Evolutionary conservation across 1,140 invertebrate species (phyloP).

Genomic region (Neotoxoptera formosana): DNA sequence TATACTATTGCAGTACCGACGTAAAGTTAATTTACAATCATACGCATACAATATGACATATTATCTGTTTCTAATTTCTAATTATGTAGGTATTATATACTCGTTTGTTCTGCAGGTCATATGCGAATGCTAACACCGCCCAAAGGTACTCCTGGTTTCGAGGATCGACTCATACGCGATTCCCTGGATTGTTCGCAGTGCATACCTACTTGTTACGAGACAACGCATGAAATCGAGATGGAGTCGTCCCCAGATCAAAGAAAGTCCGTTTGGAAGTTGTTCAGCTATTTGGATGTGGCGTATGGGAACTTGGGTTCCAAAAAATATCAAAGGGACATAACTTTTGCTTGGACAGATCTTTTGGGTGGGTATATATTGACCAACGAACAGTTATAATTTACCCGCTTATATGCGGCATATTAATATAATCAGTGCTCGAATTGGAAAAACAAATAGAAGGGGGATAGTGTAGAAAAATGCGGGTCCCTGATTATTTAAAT

Average conservation of each 20-base stretch:
- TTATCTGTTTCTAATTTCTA: background rate
- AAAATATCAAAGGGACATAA: conserved; percentile 60
- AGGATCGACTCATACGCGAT: conserved; percentile 40
- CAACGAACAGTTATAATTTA: too few species aligned
- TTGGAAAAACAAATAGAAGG: background rate
- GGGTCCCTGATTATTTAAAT: background rate
- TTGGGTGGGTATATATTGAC: conserved; percentile 55
- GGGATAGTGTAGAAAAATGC: background rate
- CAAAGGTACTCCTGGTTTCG: conserved; percentile 59
- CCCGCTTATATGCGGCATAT: too few species aligned
- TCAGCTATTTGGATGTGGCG: conserved; percentile 60
- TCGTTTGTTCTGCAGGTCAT: conserved; percentile 38
- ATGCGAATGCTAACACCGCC: conserved; percentile 59
- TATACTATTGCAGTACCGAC: background rate
- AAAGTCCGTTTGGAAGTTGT: background rate
- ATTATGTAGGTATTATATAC: background rate
- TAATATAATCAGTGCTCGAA: background rate
- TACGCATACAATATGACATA: background rate
- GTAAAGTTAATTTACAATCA: too few species aligned
- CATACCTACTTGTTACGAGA: conserved; percentile 60
- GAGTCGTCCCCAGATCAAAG: conserved; percentile 55
- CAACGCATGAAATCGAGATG: conserved; percentile 59
- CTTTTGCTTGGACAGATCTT: conserved; percentile 60
- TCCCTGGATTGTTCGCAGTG: conserved; percentile 60
- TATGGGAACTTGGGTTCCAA: conserved; percentile 60